Evolutionary conservation across 2,797 vertebrate genomes (phyloP), one percentile per base, ranked within the genome.

Genomic region (Gobionotothen gibberifrons): DNA sequence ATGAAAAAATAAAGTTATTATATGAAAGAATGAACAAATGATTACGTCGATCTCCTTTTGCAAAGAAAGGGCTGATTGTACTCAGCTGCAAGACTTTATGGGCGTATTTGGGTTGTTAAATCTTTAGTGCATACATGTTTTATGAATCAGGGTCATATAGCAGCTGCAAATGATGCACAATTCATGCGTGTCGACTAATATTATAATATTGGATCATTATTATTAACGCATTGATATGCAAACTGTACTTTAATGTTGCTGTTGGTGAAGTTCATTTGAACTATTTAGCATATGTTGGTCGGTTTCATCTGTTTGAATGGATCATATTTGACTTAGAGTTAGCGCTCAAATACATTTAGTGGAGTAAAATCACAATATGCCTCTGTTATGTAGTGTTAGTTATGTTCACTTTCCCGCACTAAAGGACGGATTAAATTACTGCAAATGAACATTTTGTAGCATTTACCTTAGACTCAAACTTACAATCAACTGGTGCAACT

Each of bases 391-490:
- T 16, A 9, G 9, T 42, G 5, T n/a, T 26, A 4, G 26, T 5
- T 26, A 26, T 26, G 26, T 26, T 56, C 15, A 0, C 36, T 57
- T 19, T 56, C 32, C 32, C n/a, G 29, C 54, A 56, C 32, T 36
- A 29, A 11, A 32, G 53, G 26, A 26, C 26, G 26, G 26, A 26
- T 26, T 26, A 17, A 26, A 26, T 26, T 4, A 36, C 32, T 39
- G 17, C 32, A 36, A 0, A 6, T 36, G 2, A 40, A 1, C 0
- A 36, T 39, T 55, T 39, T 6, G 5, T 7, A 12, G 39, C 39
- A 9, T 19, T 42, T 26, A 26, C 9, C 16, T 43, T 17, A 5
- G 19, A 59, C 40, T n/a, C 58, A 46, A 12, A 46, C 1, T 12
- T 39, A 40, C 11, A 14, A 4, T 48, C 19, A 64, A 15, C 62